Conservation (phyloP, 2,113 vertebrate genomes). For the Motacilla alba region DNA sequence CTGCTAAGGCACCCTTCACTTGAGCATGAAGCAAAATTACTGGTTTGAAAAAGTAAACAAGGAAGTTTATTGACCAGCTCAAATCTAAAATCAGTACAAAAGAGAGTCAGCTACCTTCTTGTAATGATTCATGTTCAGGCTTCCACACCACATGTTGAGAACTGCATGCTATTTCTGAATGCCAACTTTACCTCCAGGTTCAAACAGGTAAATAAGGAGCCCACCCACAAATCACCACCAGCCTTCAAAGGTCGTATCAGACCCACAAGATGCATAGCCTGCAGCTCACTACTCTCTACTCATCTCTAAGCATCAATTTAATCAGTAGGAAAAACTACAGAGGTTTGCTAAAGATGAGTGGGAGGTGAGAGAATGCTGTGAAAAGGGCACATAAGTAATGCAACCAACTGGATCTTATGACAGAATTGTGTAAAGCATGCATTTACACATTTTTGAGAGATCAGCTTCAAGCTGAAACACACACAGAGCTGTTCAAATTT, state of each 20-base stretch:
- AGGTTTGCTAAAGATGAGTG: conserved; percentile 31
- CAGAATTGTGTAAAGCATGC: conserved; percentile 19
- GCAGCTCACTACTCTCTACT: neutral
- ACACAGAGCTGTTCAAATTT: conserved; percentile 3
- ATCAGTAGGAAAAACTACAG: conserved; percentile 35
- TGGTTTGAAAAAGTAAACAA: neutral
- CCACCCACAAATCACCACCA: neutral
- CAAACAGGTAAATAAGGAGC: neutral
- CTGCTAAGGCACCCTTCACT: neutral
- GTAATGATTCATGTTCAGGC: neutral
- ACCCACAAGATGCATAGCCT: neutral
- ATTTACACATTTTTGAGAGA: conserved; percentile 27
- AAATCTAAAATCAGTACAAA: neutral
- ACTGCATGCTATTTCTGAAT: neutral
- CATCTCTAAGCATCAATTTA: conserved; percentile 15
- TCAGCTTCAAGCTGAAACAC: conserved; percentile 8
- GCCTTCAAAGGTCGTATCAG: neutral
- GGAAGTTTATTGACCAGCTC: neutral
- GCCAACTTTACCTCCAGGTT: neutral
- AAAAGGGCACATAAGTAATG: neutral
- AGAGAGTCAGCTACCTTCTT: neutral
- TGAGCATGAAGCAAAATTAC: neutral
- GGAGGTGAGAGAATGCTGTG: conserved; percentile 41
- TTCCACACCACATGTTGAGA: neutral
- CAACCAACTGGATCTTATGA: conserved; percentile 1